Base-by-base conservation (phyloP, 2,113 vertebrate genomes). In the Micromys minutus region DNA sequence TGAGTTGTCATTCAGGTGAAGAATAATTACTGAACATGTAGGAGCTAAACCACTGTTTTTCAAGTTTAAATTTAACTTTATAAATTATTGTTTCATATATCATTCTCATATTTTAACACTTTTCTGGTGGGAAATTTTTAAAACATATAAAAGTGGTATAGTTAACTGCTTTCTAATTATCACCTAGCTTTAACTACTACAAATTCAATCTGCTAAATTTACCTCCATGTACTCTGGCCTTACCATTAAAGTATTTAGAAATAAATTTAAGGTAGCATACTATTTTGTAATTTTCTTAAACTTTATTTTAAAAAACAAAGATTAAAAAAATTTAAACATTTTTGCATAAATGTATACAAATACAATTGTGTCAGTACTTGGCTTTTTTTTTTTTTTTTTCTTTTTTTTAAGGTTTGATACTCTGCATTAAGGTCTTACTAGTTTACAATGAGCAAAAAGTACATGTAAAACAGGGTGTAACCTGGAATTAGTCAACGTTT, bases 41-140 rank as follows among this genome's bases (percentile, higher is more conserved):
- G 87, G 2, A 80, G 69, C 21, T 84, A 93, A 94, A 72, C 16
- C 80, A 52, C 22, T 63, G 77, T 69, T 87, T 96, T 81, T 13
- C 86, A 72, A 75, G 2, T 94, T 75, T 7, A 77, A 45, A 34
- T 89, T 92, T 79, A 87, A 76, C 71, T 85, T 89, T 12, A 22
- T 83, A 4, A 42, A 24, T 88, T 13, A 79, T 87, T 76, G 87
- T 79, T 67, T 5, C 4, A 29, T 57, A 59, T 6, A 36, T 45
- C 1, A 31, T 95, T 12, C 77, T 90, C 92, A 94, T 8, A 4
- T 59, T 92, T 94, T 72, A 84, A 93, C 91, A 1, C 45, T 77
- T 88, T 75, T 59, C 57, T 36, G 71, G 15, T 50, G 13, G 12
- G 42, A 79, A 94, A 71, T 47, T 61, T 86, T 4, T 93, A 65